Percentiles rank a stretch among this genome's conserved stretches.
Evolutionary conservation across 2,888 invertebrate species (phyloP).

Genomic region (Drosophila nigritarsus): DNA sequence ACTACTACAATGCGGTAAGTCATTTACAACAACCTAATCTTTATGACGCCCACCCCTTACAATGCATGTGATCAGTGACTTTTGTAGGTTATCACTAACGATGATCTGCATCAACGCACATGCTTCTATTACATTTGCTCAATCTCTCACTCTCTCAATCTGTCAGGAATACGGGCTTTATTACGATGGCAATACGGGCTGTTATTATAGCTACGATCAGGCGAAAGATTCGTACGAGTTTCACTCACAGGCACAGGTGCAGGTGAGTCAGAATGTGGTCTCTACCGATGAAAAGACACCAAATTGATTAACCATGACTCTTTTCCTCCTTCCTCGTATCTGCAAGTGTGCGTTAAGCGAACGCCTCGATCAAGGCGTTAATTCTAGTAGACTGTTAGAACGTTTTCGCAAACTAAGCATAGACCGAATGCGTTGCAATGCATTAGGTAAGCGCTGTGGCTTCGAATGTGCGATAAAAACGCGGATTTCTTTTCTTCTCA

Average conservation of each 20-base stretch:
- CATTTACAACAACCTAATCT: constrained; percentile 59
- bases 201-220: constrained; percentile 93
- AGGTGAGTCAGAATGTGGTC: constrained; percentile 63
- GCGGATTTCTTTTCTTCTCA: constrained; percentile 84
- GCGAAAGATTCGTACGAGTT: constrained; percentile 91
- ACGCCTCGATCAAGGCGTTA: constrained; percentile 76
- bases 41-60: constrained; percentile 56
- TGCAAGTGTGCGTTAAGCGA: constrained; percentile 56
- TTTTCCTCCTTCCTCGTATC: constrained; percentile 58
- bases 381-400: constrained; percentile 83
- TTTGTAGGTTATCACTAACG: constrained; percentile 57
- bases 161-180: constrained; percentile 93
- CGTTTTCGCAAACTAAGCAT: constrained; percentile 85
- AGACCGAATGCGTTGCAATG: constrained; percentile 86
- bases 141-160: constrained; percentile 57
- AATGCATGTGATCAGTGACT: constrained; percentile 28
- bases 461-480: constrained; percentile 85
- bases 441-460: constrained; percentile 86
- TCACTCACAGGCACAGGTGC: constrained; percentile 90
- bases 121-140: constrained; percentile 7
- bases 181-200: constrained; percentile 94
- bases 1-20: constrained; percentile 94
- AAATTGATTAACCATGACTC: constrained; percentile 48
- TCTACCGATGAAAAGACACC: background rate
- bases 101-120: constrained; percentile 45